Base-by-base conservation (phyloP, 2,113 vertebrate species). In the Oxyura jamaicensis region DNA sequence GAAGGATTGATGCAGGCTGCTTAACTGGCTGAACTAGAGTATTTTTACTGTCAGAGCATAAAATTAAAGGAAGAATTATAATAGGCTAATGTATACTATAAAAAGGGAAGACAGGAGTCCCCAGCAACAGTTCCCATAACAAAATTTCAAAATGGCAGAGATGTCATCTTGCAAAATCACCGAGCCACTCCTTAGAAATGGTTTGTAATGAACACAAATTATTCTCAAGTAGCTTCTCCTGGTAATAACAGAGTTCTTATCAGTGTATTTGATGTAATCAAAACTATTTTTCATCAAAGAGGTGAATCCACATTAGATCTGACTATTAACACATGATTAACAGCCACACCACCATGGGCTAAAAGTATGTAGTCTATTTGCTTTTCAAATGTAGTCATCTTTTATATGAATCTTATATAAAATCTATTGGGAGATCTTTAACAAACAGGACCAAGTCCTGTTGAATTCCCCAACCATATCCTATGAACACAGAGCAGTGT, bases 401-500 rank as follows among this genome's bases (percentile, higher is more conserved):
- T 98, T 97, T 96, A 97, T 75, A 95, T 82, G 90, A 96, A 96
- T 97, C 97, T 98, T 67, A 15, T 96, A 96, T 97, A 96, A 85
- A 94, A 97, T 97, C 98, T 96, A 3, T 23, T 71, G 94, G 87
- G 97, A 96, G 80, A 94, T 91, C 76, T 89, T 95, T 94, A 94
- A 93, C 96, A 95, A 97, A 96, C 89, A 96, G 89, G 96, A 97
- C 95, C 80, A 86, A 96, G 92, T 96, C 96, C 94, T 93, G 93
- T 71, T 7, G 62, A 95, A 96, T 96, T 97, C 97, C 96, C 97
- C 88, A 96, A 97, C 96, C 97, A 97, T 91, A 95, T 68, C 92
- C 93, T 73, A 96, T 56, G 93, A 98, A 97, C 97, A 97, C 95
- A 96, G 97, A 98, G 98, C 98, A 97, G 89, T 94, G 97, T 95